phyloP scores from a whole-genome alignment of 2,797 vertebrate genomes.

The Fratercula arctica region DNA sequence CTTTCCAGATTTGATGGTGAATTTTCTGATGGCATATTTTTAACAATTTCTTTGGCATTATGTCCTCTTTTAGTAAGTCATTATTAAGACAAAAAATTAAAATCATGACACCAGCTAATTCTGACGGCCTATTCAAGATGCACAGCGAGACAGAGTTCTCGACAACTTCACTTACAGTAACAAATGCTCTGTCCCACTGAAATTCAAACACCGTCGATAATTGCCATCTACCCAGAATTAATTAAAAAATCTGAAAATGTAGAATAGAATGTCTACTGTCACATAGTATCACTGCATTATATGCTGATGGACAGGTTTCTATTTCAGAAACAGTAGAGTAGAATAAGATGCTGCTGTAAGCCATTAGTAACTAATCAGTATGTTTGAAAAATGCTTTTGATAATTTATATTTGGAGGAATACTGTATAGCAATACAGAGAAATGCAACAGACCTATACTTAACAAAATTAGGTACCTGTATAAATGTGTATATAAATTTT shows the following conservation, averaged over 20 bases:
- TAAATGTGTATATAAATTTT: neutral
- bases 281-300: neutral
- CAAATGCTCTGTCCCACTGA: neutral
- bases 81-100: neutral
- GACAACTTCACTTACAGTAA: neutral
- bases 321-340: neutral
- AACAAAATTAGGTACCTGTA: neutral
- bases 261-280: neutral
- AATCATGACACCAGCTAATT: neutral
- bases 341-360: neutral
- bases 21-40: neutral
- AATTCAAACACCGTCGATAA: neutral
- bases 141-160: neutral
- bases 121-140: neutral
- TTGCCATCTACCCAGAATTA: neutral
- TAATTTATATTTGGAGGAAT: neutral
- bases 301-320: neutral
- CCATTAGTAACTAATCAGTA: neutral
- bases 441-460: neutral
- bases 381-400: neutral
- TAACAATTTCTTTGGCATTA: neutral
- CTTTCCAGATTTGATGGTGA: neutral
- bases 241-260: neutral
- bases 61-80: neutral
- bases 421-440: neutral